A percentile compares a stretch with the other conserved stretches of the same genome.
Evolutionary conservation across 2,797 vertebrate genomes (phyloP).

Genomic region (Phrynocephalus vlangalii): DNA sequence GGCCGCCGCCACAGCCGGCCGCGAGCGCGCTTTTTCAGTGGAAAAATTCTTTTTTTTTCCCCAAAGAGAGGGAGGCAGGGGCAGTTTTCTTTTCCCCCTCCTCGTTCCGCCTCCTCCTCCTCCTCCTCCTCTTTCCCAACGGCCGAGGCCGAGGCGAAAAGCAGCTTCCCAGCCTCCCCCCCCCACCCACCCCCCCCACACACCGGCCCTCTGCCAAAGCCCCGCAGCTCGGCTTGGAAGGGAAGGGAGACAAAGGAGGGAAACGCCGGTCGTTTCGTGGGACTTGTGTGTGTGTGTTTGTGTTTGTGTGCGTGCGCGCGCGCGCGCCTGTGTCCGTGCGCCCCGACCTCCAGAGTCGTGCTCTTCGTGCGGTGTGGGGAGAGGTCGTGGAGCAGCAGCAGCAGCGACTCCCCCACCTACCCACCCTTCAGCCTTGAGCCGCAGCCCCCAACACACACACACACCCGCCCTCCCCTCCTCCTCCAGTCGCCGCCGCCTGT

Average conservation of each 20-base stretch:
- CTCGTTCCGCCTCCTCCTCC: too few species aligned
- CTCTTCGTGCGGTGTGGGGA: too few species aligned
- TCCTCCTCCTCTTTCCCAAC: neutral
- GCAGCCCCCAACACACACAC: neutral
- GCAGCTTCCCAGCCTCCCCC: neutral
- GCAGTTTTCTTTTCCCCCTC: neutral
- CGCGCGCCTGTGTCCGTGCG: too few species aligned
- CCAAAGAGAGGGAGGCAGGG: neutral
- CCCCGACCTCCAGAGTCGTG: too few species aligned
- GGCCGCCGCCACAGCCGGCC: too few species aligned
- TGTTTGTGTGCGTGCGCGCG: too few species aligned
- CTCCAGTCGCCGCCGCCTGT: neutral
- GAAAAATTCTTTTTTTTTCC: neutral
- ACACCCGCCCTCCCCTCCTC: neutral
- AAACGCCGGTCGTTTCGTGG: neutral
- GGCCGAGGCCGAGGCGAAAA: conserved; percentile 2
- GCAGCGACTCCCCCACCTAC: too few species aligned
- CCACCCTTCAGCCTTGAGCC: neutral
- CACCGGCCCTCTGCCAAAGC: neutral
- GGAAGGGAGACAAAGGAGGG: neutral
- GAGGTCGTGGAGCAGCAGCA: too few species aligned
- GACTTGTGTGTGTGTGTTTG: neutral
- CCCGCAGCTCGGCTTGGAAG: neutral
- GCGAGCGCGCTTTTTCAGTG: neutral
- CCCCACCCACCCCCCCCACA: too few species aligned